A percentile compares a stretch with the other conserved stretches of the same genome.
phyloP scores from a whole-genome alignment of 2,888 invertebrate genomes.

The Eupithecia centaureata region DNA sequence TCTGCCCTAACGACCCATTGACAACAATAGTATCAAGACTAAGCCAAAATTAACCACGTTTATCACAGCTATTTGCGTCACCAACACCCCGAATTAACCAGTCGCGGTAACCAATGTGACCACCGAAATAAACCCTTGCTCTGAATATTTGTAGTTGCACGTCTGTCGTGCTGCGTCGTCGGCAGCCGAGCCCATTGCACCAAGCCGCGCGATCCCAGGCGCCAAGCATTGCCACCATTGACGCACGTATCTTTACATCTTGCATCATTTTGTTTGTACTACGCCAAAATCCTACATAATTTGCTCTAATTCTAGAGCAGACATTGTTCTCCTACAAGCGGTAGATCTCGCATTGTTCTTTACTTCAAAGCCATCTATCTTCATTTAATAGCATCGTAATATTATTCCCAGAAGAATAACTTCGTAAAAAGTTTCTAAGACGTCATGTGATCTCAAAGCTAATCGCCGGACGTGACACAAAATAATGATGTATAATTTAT shows the following conservation, averaged over 20 bases:
- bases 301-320: slow-evolving; percentile 17
- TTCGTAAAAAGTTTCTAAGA: slow-evolving; percentile 45
- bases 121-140: slow-evolving; percentile 77
- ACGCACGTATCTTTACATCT: slow-evolving; percentile 33
- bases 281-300: slow-evolving; percentile 27
- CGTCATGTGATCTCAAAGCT: slow-evolving; percentile 48
- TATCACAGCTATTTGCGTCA: slow-evolving; percentile 80
- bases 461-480: slow-evolving; percentile 56
- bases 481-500: slow-evolving; percentile 55
- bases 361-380: slow-evolving; percentile 35
- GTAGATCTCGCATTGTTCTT: slow-evolving; percentile 19
- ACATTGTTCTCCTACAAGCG: slow-evolving; percentile 8
- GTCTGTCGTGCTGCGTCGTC: slow-evolving; percentile 55
- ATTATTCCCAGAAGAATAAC: slow-evolving; percentile 35
- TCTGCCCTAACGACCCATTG: slow-evolving; percentile 57
- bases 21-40: slow-evolving; percentile 70
- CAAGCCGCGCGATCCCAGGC: slow-evolving; percentile 23
- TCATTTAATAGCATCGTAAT: slow-evolving; percentile 37
- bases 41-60: slow-evolving; percentile 74
- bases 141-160: slow-evolving; percentile 65
- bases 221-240: slow-evolving; percentile 36
- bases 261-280: slow-evolving; percentile 28
- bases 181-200: slow-evolving; percentile 24
- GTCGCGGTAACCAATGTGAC: slow-evolving; percentile 70
- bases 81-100: slow-evolving; percentile 76